phyloP scores from a whole-genome alignment of 2,797 vertebrate genomes.

The Clarias fuscus region DNA sequence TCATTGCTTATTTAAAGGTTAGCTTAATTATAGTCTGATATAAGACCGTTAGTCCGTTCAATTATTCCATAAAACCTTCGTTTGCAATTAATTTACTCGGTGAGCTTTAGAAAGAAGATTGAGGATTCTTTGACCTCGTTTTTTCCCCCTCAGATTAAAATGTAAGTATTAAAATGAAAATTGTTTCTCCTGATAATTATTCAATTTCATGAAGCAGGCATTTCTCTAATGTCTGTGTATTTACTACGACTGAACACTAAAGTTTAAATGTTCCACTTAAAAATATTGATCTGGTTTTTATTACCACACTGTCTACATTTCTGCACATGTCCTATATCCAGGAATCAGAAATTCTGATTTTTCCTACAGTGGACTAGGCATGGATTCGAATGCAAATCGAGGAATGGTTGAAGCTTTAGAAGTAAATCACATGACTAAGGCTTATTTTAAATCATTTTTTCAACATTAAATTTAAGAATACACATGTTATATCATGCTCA shows the following conservation, averaged over 20 bases:
- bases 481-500: neutral
- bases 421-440: no score
- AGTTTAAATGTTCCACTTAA: conserved; percentile 3
- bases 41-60: conserved; percentile 55
- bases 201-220: conserved; percentile 57
- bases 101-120: conserved; percentile 55
- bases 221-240: conserved; percentile 45
- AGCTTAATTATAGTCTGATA: conserved; percentile 44
- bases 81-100: conserved; percentile 61
- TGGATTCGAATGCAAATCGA: no score
- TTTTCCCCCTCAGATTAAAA: conserved; percentile 54
- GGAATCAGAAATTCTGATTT: neutral
- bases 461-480: no score
- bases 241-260: conserved; percentile 56
- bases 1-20: conserved; percentile 60
- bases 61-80: conserved; percentile 55
- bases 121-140: conserved; percentile 60
- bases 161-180: conserved; percentile 30
- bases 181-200: conserved; percentile 54
- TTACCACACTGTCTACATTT: neutral
- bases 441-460: no score
- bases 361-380: no score
- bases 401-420: no score
- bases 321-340: neutral
- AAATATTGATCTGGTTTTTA: neutral